Conservation (phyloP, 2,113 vertebrate genomes). For the Spilogale gracilis region DNA sequence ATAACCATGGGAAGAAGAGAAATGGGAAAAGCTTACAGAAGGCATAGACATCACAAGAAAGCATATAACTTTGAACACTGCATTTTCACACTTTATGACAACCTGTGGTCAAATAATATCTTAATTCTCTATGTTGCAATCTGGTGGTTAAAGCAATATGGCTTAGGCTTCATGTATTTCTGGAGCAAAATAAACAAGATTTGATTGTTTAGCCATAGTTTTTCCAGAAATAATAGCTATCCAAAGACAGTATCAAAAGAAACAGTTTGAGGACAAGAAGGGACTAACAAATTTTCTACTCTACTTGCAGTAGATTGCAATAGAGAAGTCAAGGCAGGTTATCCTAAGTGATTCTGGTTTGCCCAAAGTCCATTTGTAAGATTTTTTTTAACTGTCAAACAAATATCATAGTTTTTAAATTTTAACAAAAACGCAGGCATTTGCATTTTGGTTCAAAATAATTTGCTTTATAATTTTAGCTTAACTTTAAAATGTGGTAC, state of each 20-base stretch:
- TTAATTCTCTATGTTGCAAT: slow-evolving; percentile 65
- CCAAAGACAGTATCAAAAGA: background rate
- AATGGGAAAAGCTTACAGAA: slow-evolving; percentile 22
- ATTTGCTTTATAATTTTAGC: background rate
- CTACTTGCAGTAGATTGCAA: background rate
- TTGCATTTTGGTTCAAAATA: background rate
- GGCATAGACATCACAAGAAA: slow-evolving; percentile 58
- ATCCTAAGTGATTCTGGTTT: background rate
- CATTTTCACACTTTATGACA: slow-evolving; percentile 52
- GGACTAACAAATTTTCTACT: background rate
- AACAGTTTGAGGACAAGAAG: background rate
- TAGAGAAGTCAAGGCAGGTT: background rate
- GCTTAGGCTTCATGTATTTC: slow-evolving; percentile 29
- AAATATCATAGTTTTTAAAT: background rate
- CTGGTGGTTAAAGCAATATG: slow-evolving; percentile 40
- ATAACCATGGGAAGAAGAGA: slow-evolving; percentile 34
- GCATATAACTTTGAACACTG: background rate
- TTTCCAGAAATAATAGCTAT: background rate
- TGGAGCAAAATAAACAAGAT: background rate
- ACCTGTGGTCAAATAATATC: slow-evolving; percentile 63
- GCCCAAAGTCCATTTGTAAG: background rate
- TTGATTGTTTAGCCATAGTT: slow-evolving; percentile 18
- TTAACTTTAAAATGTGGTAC: background rate
- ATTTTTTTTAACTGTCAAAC: background rate
- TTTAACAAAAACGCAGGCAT: background rate